phyloP scores from a whole-genome alignment of 1,140 invertebrate species.

The Scaptodrosophila lebanonensis region DNA sequence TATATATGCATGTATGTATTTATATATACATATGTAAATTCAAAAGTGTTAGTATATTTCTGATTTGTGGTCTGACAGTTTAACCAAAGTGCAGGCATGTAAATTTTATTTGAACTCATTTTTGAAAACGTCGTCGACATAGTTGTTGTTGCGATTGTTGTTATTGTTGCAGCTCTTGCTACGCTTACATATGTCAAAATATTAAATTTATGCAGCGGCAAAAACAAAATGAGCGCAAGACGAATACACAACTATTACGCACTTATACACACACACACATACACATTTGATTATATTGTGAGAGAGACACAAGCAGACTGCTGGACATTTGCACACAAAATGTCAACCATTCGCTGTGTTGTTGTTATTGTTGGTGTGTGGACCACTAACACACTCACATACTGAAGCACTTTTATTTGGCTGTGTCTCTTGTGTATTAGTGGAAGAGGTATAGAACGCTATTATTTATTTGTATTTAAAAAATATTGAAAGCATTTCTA shows the following conservation, averaged over 20 bases:
- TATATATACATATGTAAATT: slow-evolving; percentile 4
- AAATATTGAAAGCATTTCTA: no score
- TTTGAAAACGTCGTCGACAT: slow-evolving; percentile 30
- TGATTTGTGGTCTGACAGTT: slow-evolving; percentile 75
- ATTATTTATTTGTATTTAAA: no score
- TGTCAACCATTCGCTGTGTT: slow-evolving; percentile 35
- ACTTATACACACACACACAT: not conserved
- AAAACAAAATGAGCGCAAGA: slow-evolving; percentile 64
- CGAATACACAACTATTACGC: slow-evolving; percentile 24
- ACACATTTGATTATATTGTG: not conserved
- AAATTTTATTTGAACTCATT: slow-evolving; percentile 75
- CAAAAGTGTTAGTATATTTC: slow-evolving; percentile 65
- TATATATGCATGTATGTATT: slow-evolving; percentile 10
- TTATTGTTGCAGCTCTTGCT: slow-evolving; percentile 19
- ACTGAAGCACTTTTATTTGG: slow-evolving; percentile 1
- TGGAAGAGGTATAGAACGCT: no score
- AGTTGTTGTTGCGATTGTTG: slow-evolving; percentile 18
- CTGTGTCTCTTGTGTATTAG: no score
- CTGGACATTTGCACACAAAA: slow-evolving; percentile 27
- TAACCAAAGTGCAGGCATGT: slow-evolving; percentile 73
- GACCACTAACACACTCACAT: not conserved
- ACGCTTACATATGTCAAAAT: slow-evolving; percentile 74
- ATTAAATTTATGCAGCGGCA: slow-evolving; percentile 72
- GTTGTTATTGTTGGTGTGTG: not conserved
- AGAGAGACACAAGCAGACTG: not conserved